Base-by-base conservation (phyloP, 2,113 vertebrate genomes). In the Aspiorhynchus laticeps region DNA sequence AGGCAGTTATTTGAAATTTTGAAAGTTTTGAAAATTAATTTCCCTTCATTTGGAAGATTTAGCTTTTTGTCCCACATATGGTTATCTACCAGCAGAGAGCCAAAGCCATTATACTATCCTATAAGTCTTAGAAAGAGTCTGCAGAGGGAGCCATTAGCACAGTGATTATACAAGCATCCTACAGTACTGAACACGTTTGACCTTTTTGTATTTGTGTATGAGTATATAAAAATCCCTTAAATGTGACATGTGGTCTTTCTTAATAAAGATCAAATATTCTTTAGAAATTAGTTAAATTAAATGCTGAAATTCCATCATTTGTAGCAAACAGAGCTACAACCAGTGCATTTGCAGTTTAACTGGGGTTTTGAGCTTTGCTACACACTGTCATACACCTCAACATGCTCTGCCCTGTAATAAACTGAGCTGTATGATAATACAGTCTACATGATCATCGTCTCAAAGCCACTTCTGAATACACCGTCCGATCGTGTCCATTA, bases 151-250 rank as follows among this genome's bases (percentile, higher is more conserved):
- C 12, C 28, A 67, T 31, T 3, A 67, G 14, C 28, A 31, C 63
- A 67, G 3, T 1, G 48, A 53, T 19, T 51, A 15, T 51, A 1
- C 15, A 51, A 51, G 48, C 51, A 53, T 19, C 14, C 15, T 17
- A 8, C 63, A 67, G 63, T 6, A 67, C 26, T 67, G 63, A 67
- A 67, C 28, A 31, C 5, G 17, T 65, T 2, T 11, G 10, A 9
- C 8, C 5, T 65, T 14, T 7, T 15, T 5, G n/a, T 14, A 28
- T 0, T 1, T 7, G 2, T 31, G 1, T 17, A 3, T 0, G 2
- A 31, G 12, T 31, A 2, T 0, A 2, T 31, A 2, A 19, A 19
- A 67, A 15, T 31, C 63, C 5, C 12, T 31, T n/a, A 14, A 67
- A 28, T 28, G 61, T 61, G 24, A 11, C 9, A 4, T 5, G 56